phyloP scores from a whole-genome alignment of 2,113 vertebrate species.

The Ovis canadensis region DNA sequence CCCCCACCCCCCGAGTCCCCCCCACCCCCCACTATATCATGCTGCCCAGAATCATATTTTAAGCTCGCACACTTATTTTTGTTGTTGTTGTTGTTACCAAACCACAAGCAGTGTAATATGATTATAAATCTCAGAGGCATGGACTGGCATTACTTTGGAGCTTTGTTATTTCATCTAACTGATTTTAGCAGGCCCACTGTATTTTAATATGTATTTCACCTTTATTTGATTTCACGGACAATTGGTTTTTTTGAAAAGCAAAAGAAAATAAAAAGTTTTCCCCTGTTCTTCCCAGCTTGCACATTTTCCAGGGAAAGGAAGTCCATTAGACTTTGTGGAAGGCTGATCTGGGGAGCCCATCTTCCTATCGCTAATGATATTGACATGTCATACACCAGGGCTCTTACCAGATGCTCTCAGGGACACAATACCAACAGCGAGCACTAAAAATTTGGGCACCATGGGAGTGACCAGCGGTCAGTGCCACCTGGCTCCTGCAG shows the following conservation, averaged over 20 bases:
- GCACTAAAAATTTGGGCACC: fast-evolving
- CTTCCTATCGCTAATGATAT: not conserved
- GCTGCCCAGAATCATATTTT: constrained; percentile 45
- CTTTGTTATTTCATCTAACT: constrained; percentile 14
- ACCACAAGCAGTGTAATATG: constrained; percentile 11
- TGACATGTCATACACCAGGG: not conserved
- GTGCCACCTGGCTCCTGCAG: not conserved
- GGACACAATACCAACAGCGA: not conserved
- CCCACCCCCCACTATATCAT: fast-evolving
- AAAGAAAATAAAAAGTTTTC: constrained; percentile 43
- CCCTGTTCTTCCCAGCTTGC: not conserved
- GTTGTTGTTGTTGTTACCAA: constrained; percentile 12
- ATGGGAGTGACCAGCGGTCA: fast-evolving
- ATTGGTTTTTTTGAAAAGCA: constrained; percentile 52
- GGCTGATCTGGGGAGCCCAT: not conserved
- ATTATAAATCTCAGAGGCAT: constrained; percentile 64
- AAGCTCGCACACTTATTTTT: constrained; percentile 32
- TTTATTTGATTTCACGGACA: constrained; percentile 65
- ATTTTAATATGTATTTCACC: constrained; percentile 63
- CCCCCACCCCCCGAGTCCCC: fast-evolving
- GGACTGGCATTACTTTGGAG: not conserved
- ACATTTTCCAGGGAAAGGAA: not conserved
- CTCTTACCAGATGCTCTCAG: not conserved
- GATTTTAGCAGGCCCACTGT: constrained; percentile 36
- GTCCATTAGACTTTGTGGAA: not conserved